phyloP scores from a whole-genome alignment of 2,888 invertebrate species.

The Rotaria sp. region DNA sequence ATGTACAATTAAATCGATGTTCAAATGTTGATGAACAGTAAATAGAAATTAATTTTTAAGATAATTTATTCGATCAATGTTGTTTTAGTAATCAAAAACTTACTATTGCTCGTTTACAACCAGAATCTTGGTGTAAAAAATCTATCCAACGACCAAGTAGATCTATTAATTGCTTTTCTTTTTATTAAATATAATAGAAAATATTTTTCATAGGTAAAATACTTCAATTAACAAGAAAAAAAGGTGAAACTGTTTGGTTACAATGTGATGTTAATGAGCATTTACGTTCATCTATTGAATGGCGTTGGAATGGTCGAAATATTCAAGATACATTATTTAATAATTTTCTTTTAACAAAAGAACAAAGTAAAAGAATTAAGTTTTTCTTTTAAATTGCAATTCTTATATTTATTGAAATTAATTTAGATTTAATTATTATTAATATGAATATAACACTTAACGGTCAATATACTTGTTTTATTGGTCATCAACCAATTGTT shows the following conservation, averaged over 20 bases:
- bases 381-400: not conserved
- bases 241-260: constrained; percentile 26
- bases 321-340: constrained; percentile 17
- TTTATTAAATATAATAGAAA: not conserved
- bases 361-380: not conserved
- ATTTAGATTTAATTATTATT: constrained; percentile 37
- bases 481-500: constrained; percentile 1
- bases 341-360: constrained; percentile 19
- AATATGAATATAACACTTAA: constrained; percentile 29
- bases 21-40: constrained; percentile 2
- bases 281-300: constrained; percentile 12
- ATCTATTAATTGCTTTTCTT: not conserved
- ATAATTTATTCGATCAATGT: not conserved
- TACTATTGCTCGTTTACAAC: not conserved
- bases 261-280: constrained; percentile 27
- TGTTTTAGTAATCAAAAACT: not conserved
- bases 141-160: constrained; percentile 10
- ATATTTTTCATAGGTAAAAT: not conserved
- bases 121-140: constrained; percentile 9
- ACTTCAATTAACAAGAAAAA: constrained; percentile 22
- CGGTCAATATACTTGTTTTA: constrained; percentile 38
- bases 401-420: not conserved
- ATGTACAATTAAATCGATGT: constrained; percentile 35
- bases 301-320: constrained; percentile 29
- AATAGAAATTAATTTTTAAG: not conserved